These are phyloP conservation scores for Cacoxenus indagator DNA, from an alignment of 2,888 invertebrate species.

Conservation along the genomic window DNA sequence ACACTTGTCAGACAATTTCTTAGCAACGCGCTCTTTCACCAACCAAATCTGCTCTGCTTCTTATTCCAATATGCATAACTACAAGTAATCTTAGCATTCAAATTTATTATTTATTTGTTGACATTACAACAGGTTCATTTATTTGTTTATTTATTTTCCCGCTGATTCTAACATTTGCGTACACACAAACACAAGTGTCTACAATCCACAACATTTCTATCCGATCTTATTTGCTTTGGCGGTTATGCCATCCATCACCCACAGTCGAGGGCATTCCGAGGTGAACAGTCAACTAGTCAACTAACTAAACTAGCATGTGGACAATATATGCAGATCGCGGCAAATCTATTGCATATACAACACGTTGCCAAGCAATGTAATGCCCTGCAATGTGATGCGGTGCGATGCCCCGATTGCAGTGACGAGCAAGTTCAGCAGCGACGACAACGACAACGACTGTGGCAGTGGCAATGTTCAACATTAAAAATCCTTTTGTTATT, in stretches of 20 bases:
- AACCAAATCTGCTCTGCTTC: background rate
- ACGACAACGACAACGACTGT: too few relatives aligned
- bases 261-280: background rate
- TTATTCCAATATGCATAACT: background rate
- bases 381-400: too few relatives aligned
- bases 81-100: conserved; percentile 1
- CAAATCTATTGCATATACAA: conserved; percentile 10
- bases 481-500: conserved; percentile 35
- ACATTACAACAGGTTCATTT: background rate
- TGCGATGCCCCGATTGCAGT: background rate
- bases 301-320: conserved; percentile 10
- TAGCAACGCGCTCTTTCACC: too few relatives aligned
- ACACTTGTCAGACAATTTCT: too few relatives aligned
- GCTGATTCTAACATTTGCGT: background rate
- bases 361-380: background rate
- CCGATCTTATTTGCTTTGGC: too few relatives aligned
- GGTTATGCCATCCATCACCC: too few relatives aligned
- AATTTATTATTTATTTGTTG: background rate
- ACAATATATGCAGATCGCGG: conserved; percentile 19
- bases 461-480: conserved; percentile 27
- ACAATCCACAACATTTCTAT: too few relatives aligned
- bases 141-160: conserved; percentile 8
- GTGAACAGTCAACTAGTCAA: background rate
- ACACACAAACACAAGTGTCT: too few relatives aligned
- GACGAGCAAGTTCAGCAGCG: background rate